These are phyloP conservation scores for Drosophila buzzatii DNA, from an alignment of 2,888 invertebrate genomes.

Conservation along the genomic window DNA sequence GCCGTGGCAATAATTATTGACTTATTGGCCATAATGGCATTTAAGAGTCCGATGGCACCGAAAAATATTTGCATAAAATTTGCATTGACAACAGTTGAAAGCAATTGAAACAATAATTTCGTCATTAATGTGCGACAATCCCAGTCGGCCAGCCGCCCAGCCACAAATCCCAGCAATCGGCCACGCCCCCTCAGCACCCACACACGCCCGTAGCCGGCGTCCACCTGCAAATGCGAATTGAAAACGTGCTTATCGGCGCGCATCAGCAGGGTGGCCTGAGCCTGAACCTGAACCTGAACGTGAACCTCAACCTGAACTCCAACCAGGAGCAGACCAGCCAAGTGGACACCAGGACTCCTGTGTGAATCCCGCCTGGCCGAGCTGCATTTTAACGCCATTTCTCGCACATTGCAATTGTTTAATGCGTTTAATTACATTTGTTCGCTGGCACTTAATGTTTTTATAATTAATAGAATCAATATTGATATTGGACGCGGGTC, in stretches of 20 bases:
- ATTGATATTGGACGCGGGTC: constrained; percentile 66
- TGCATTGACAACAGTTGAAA: constrained; percentile 81
- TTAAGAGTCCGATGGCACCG: constrained; percentile 57
- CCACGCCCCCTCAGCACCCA: neutral
- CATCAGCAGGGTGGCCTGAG: constrained; percentile 65
- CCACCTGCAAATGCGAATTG: constrained; percentile 69
- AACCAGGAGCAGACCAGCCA: neutral
- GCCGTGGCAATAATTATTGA: constrained; percentile 73
- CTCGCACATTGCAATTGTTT: constrained; percentile 74
- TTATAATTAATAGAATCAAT: constrained; percentile 84
- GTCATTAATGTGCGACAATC: constrained; percentile 80
- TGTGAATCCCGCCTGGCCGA: constrained; percentile 5
- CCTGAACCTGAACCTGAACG: constrained; percentile 13
- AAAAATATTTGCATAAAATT: constrained; percentile 80
- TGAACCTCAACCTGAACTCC: neutral
- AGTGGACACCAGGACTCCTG: constrained; percentile 12
- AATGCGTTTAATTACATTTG: constrained; percentile 82
- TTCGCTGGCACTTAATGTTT: constrained; percentile 82
- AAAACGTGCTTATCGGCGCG: constrained; percentile 78
- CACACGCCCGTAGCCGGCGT: constrained; percentile 1
- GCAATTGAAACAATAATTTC: constrained; percentile 83
- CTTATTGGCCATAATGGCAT: constrained; percentile 80
- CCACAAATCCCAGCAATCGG: constrained; percentile 28
- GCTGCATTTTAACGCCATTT: constrained; percentile 66
- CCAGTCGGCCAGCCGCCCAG: neutral